Evolutionary conservation across 2,888 invertebrate genomes (phyloP), one percentile per base, ranked within the genome.

Genomic region (Folsomia manolachei): DNA sequence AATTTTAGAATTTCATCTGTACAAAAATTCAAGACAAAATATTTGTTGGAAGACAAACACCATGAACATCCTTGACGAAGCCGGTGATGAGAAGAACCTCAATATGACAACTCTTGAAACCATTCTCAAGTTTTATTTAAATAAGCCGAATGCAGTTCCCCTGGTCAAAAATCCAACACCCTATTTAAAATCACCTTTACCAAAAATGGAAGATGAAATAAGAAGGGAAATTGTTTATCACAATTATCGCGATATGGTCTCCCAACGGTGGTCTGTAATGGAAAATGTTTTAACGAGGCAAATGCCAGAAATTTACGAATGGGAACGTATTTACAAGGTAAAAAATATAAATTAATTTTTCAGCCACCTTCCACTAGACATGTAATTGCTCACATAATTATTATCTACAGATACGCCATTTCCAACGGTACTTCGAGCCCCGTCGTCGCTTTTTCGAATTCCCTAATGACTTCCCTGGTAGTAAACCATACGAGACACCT

Each of bases 301-400:
- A 62, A 72, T 84, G 14, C 90, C 92, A 24, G 93, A 94, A 85
- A 85, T 90, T 51, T 90, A 91, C 81, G 83, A 88, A 71, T 95
- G 94, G 94, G 93, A 94, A 82, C 88, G 88, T 77, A 90, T 95
- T 76, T 95, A 93, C 83, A 90, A 92, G 78, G 81, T 83, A 51
- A 63, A 71, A 19, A 25, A n/a, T n/a, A n/a, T n/a, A n/a, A n/a
- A n/a, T n/a, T n/a, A n/a, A 2, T n/a, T 53, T 51, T 53, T 71
- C 65, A 23, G n/a, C 2, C 4, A 39, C 14, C 4, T 39, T 39
- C 7, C 39, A 39, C 14, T 39, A 9, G 39, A 39, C 27, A 63
- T 70, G 4, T 14, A 2, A 64, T 64, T 14, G 21, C 27, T 66
- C 14, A 14, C 19, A 21, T 65, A 26, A 25, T 51, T 23, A 2